Evolutionary conservation across 2,888 invertebrate species (phyloP).

Genomic region (Nesidiocoris tenuis): DNA sequence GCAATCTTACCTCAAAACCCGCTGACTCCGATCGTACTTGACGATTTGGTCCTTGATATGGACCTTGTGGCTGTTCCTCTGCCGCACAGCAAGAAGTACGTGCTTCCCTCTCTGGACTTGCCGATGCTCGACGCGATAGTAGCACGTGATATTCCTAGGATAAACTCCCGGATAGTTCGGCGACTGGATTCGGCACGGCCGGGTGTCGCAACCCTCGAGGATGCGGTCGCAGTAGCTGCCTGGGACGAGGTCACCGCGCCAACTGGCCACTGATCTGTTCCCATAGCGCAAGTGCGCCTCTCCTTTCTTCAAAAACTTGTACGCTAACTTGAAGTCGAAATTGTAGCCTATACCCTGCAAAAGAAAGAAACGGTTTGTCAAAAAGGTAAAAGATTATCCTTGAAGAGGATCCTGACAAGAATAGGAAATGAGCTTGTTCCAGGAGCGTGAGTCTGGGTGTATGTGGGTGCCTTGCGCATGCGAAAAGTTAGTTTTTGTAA

Average conservation of each 20-base stretch:
- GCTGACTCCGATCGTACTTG: constrained; percentile 73
- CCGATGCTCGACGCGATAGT: constrained; percentile 66
- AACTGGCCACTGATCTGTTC: constrained; percentile 69
- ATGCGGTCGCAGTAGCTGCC: constrained; percentile 80
- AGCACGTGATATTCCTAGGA: constrained; percentile 81
- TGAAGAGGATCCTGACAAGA: too few species aligned
- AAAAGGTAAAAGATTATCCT: too few species aligned
- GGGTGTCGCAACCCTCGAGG: constrained; percentile 72
- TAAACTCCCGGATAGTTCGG: constrained; percentile 90
- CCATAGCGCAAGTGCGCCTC: constrained; percentile 77
- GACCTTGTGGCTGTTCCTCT: constrained; percentile 74
- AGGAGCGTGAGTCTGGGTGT: too few species aligned
- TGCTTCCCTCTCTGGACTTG: constrained; percentile 68
- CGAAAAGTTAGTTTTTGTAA: too few species aligned
- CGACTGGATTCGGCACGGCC: constrained; percentile 73
- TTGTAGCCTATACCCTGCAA: constrained; percentile 71
- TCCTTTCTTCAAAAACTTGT: constrained; percentile 75
- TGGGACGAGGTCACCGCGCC: constrained; percentile 72
- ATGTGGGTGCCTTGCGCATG: too few species aligned
- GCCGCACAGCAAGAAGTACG: constrained; percentile 72
- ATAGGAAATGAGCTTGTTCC: too few species aligned
- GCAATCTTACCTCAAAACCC: constrained; percentile 66
- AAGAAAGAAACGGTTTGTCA: neutral
- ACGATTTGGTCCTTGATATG: constrained; percentile 76
- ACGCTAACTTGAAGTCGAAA: constrained; percentile 80